Percentiles rank a stretch among this genome's conserved stretches.
Evolutionary conservation across 2,113 vertebrate species (phyloP).

Genomic region (Scytalopus superciliaris): DNA sequence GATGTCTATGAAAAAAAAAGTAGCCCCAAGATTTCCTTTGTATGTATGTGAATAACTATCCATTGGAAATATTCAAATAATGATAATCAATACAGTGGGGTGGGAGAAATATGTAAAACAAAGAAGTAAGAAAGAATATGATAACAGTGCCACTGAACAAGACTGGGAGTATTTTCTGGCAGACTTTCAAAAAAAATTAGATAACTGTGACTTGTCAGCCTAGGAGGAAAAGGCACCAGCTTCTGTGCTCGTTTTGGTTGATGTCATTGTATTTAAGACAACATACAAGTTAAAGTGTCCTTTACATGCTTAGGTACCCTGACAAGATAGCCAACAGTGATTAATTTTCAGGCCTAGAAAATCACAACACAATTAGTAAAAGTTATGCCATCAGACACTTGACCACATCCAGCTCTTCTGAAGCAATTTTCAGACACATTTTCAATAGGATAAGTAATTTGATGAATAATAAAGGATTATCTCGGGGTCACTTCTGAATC

Average conservation of each 20-base stretch:
- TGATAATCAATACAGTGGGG: not conserved
- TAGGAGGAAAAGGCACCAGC: not conserved
- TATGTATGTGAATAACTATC: not conserved
- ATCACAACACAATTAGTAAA: not conserved
- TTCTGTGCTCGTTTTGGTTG: not conserved
- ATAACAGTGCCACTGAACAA: not conserved
- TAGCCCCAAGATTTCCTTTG: not conserved
- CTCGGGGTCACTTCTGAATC: not conserved
- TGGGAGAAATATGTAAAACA: not conserved
- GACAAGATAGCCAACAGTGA: not conserved
- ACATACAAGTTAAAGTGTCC: not conserved
- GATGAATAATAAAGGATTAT: not conserved
- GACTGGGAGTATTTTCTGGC: not conserved
- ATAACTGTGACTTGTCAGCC: not conserved
- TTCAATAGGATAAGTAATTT: not conserved
- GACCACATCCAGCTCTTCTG: not conserved
- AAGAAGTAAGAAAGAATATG: not conserved
- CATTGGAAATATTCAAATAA: not conserved
- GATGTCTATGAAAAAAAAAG: not conserved
- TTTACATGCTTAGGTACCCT: not conserved
- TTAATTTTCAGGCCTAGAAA: not conserved
- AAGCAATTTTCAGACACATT: not conserved
- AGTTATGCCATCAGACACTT: not conserved
- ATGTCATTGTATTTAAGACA: not conserved
- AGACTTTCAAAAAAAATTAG: not conserved